Percentiles rank a stretch among this genome's conserved stretches.
phyloP scores from a whole-genome alignment of 2,888 invertebrate species.

The Scrobipalpa costella region DNA sequence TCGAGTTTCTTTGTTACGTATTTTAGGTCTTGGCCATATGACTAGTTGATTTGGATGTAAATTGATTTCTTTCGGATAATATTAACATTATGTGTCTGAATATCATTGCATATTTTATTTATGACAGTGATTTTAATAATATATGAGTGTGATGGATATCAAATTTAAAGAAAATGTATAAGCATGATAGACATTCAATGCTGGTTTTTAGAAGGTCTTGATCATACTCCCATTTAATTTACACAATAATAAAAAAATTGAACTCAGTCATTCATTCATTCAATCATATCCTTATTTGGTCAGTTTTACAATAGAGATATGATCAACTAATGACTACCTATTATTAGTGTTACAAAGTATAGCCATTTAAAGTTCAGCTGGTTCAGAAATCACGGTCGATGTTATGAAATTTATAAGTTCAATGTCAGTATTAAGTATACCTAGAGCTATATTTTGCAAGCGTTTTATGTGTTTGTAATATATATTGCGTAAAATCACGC shows the following conservation, averaged over 20 bases:
- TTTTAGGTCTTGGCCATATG: conserved; percentile 4
- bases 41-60: conserved; percentile 2
- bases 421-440: not conserved
- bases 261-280: no score
- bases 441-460: not conserved
- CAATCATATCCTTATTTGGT: no score
- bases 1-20: conserved; percentile 9
- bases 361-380: not conserved
- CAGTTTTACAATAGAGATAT: not conserved
- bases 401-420: conserved; percentile 6
- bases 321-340: not conserved
- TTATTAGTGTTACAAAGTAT: not conserved
- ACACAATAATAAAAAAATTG: no score
- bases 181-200: no score
- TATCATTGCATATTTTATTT: no score
- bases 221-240: no score
- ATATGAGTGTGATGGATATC: no score
- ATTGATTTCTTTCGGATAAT: not conserved
- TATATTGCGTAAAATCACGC: no score
- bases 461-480: not conserved
- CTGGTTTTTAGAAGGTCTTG: no score
- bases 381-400: not conserved
- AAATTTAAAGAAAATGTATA: no score
- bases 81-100: no score
- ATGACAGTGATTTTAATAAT: no score